These are phyloP conservation scores for Siphlonurus alternatus DNA, from an alignment of 2,888 invertebrate species.

Conservation along the genomic window DNA sequence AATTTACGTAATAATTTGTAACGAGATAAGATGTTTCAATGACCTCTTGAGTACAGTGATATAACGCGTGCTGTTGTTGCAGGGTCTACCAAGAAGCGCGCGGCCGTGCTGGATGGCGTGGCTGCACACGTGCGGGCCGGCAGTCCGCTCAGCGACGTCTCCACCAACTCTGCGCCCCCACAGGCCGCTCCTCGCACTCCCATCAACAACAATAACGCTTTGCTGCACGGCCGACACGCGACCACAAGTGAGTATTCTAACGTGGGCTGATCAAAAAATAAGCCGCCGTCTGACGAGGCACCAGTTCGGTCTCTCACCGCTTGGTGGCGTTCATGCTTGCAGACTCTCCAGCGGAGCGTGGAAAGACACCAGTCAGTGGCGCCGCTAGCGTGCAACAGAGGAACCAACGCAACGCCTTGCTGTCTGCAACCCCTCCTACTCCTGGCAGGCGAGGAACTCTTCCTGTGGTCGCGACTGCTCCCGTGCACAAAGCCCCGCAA, in stretches of 20 bases:
- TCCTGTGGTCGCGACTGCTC: not conserved
- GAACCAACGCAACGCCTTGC: constrained; percentile 2
- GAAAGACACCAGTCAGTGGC: constrained; percentile 1
- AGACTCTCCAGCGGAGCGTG: not conserved
- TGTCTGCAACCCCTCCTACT: not conserved
- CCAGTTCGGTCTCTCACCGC: not conserved
- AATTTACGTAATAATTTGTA: no score
- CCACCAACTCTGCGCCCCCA: constrained; percentile 12
- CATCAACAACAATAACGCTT: not conserved
- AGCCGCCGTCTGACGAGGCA: not conserved
- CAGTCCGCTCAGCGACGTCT: constrained; percentile 14
- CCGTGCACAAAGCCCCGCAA: not conserved
- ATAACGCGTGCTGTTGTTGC: no score
- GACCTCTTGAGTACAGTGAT: no score
- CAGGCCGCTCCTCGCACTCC: not conserved
- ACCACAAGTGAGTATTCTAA: not conserved
- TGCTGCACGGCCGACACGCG: constrained; percentile 10
- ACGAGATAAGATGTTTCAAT: no score
- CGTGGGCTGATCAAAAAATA: not conserved
- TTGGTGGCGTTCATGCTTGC: no score
- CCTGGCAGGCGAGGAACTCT: not conserved
- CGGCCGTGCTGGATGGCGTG: not conserved
- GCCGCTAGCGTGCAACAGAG: constrained; percentile 3
- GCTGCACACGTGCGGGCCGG: constrained; percentile 12
- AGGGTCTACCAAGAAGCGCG: constrained; percentile 14